Base-by-base conservation (phyloP, 2,888 invertebrate genomes). In the Agrochola macilenta region DNA sequence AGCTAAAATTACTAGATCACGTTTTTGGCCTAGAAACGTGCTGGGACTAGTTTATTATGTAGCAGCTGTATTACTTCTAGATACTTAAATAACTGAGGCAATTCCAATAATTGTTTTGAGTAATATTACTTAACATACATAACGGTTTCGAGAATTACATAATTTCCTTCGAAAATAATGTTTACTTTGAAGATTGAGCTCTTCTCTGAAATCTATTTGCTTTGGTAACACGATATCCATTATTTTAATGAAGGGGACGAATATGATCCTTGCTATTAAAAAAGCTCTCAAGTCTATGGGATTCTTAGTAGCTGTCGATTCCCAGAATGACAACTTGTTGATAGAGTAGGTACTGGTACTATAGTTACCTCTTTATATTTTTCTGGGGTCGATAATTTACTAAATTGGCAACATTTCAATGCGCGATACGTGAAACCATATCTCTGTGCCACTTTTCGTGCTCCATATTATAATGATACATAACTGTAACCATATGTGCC, bases 371-470 rank as follows among this genome's bases (percentile, higher is more conserved):
- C 23, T 78, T 49, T 57, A 61, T 65, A 64, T 60, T 69, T 78
- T 74, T 81, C 60, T 74, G 30, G 63, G 82, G 79, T 81, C 79
- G 49, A 81, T 79, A 20, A 69, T 78, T 80, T 69, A 79, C 65
- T 80, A 63, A 77, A 82, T 85, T 87, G 87, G 85, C 89, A 87
- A 85, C 79, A 80, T 79, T 87, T 80, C 82, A 87, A 88, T 72
- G 30, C 8, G 58, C 64, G 81, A 76, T 76, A 84, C 43, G 66
- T 65, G 75, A 79, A 76, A 86, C 72, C 70, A 58, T 74, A 76
- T 58, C 72, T 72, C 52, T 52, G 85, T 81, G 63, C 79, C 54
- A 79, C 61, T 79, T 88, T 78, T 79, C 70, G 39, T 81, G 84
- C n/a, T 72, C 79, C 72, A 72, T 78, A 72, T 86, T 58, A 63